A percentile compares a stretch with the other conserved stretches of the same genome.
phyloP scores from a whole-genome alignment of 1,140 invertebrate species.

The Drosophila kikkawai region DNA sequence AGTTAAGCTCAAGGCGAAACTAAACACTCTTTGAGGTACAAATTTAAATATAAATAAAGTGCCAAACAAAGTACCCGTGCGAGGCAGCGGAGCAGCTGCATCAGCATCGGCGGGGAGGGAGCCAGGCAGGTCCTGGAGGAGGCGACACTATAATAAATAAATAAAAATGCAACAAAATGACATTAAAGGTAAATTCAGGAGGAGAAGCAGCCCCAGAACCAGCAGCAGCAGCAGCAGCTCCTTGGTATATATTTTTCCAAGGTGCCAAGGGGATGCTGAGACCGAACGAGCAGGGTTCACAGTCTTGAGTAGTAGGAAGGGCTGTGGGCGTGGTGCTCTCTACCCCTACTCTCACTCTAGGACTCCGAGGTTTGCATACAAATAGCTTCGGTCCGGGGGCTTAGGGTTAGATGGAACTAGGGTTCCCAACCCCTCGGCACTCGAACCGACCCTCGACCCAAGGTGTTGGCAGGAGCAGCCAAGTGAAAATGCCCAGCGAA shows the following conservation, averaged over 20 bases:
- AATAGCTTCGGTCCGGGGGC: conserved; percentile 37
- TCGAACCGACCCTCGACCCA: conserved; percentile 17
- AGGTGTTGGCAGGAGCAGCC: conserved; percentile 57
- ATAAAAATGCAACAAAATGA: conserved; percentile 80
- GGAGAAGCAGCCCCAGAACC: conserved; percentile 9
- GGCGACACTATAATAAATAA: conserved; percentile 74
- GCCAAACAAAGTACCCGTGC: conserved; percentile 73
- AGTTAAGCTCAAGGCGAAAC: conserved; percentile 67
- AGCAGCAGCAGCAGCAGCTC: conserved; percentile 1
- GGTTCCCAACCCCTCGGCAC: conserved; percentile 28
- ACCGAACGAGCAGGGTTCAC: conserved; percentile 8
- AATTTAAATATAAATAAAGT: conserved; percentile 84
- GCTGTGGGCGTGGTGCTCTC: background rate
- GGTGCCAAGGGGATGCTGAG: conserved; percentile 40
- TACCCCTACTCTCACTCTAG: conserved; percentile 6
- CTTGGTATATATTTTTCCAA: conserved; percentile 18
- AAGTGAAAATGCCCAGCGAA: conserved; percentile 63
- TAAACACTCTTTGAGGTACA: conserved; percentile 79
- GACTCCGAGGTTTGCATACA: conserved; percentile 54
- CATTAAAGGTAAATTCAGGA: conserved; percentile 73
- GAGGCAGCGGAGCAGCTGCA: conserved; percentile 63
- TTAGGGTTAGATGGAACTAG: conserved; percentile 27
- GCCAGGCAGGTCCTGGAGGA: conserved; percentile 38
- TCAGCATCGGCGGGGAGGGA: background rate
- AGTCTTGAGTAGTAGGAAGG: background rate